Conservation (phyloP, 2,113 vertebrate genomes). For the Capreolus pygargus region DNA sequence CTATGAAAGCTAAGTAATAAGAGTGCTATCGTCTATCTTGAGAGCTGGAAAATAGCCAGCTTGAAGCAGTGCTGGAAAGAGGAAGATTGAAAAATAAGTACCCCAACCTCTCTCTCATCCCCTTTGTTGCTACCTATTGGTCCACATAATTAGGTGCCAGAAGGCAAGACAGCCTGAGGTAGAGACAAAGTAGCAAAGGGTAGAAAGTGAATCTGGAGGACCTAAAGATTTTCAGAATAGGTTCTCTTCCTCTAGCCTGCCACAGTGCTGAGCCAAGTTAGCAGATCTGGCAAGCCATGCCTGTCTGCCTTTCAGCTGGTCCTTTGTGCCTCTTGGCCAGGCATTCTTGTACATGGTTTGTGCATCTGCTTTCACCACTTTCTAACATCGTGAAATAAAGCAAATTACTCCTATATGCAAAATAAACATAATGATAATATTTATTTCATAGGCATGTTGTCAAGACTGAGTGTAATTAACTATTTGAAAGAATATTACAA, state of each 20-base stretch:
- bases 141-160: no score
- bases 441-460: background rate
- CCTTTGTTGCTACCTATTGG: background rate
- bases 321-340: background rate
- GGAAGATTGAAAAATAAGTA: background rate
- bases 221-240: background rate
- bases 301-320: background rate
- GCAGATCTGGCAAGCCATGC: background rate
- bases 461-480: background rate
- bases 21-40: background rate
- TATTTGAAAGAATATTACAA: background rate
- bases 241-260: background rate
- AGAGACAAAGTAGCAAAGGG: background rate
- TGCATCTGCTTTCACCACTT: background rate
- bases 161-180: background rate
- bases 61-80: background rate
- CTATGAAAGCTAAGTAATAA: background rate
- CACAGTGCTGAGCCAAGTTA: background rate
- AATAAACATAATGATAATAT: background rate
- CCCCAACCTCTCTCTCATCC: no score
- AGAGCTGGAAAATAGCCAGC: background rate
- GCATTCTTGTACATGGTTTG: background rate
- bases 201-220: background rate
- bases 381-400: background rate
- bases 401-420: background rate